Evolutionary conservation across 2,797 vertebrate species (phyloP).

Genomic region (Falco cherrug): DNA sequence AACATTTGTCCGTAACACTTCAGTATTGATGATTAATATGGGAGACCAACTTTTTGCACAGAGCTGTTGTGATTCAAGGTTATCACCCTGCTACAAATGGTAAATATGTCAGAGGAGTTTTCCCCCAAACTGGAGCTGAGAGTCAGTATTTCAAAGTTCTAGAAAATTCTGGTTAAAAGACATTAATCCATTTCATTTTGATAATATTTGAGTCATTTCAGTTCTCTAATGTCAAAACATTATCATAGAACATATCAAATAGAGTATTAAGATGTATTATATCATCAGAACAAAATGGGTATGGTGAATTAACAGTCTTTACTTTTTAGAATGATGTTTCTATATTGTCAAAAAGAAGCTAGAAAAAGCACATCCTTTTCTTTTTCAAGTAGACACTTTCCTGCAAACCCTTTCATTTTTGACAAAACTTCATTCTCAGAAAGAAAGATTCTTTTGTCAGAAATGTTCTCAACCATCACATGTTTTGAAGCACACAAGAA

Average conservation of each 20-base stretch:
- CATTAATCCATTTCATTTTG: not conserved
- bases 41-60: not conserved
- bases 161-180: constrained; percentile 30
- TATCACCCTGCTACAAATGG: not conserved
- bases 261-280: constrained; percentile 13
- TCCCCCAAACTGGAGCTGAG: not conserved
- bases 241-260: constrained; percentile 45
- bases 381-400: constrained; percentile 14
- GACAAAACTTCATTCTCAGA: constrained; percentile 10
- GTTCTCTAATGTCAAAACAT: constrained; percentile 56
- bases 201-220: constrained; percentile 60
- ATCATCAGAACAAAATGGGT: constrained; percentile 8
- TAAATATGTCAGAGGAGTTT: not conserved
- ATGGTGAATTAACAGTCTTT: constrained; percentile 21
- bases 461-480: constrained; percentile 26
- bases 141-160: not conserved
- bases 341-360: constrained; percentile 17
- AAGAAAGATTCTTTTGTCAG: constrained; percentile 44
- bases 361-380: constrained; percentile 5
- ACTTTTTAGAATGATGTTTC: constrained; percentile 31
- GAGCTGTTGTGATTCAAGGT: not conserved
- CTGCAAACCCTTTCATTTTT: constrained; percentile 52
- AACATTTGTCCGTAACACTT: not conserved
- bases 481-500: constrained; percentile 7
- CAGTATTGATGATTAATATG: not conserved